Percentiles rank a stretch among this genome's conserved stretches.
phyloP scores from a whole-genome alignment of 92 coral and sea anemone species.

The Porites evermanni region DNA sequence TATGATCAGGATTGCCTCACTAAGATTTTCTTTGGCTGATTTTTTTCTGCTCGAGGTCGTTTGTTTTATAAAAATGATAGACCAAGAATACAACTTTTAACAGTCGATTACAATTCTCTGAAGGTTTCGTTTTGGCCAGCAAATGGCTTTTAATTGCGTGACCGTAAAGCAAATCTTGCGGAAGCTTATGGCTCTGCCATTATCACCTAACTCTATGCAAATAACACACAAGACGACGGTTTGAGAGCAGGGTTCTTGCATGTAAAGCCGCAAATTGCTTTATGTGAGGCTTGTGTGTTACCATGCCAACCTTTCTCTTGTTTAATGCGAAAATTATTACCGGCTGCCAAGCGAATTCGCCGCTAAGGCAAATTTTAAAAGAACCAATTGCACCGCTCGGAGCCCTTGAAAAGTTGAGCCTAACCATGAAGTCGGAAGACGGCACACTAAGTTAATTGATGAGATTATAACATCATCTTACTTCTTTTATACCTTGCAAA shows the following conservation, averaged over 20 bases:
- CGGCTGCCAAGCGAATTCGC: not conserved
- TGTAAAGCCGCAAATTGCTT: slow-evolving; percentile 11
- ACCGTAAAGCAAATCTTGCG: not conserved
- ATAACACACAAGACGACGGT: slow-evolving; percentile 1
- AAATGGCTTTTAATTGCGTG: slow-evolving; percentile 27
- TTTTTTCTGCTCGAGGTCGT: not conserved
- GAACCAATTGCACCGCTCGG: not conserved
- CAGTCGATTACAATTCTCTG: not conserved
- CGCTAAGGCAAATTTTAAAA: not conserved
- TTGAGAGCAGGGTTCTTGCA: not conserved
- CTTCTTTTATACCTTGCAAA: not conserved
- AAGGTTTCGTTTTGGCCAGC: not conserved
- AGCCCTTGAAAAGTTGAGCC: not conserved
- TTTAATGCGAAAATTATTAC: not conserved
- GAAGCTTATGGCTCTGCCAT: not conserved
- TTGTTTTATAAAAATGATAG: slow-evolving; percentile 7
- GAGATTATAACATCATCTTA: not conserved
- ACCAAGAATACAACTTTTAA: too few relatives aligned
- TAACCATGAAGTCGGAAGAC: not conserved
- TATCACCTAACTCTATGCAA: slow-evolving; percentile 9
- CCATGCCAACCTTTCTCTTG: slow-evolving; percentile 24
- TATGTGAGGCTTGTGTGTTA: slow-evolving; percentile 21
- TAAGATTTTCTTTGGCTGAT: not conserved
- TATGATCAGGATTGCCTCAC: not conserved
- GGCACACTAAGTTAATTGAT: not conserved